Percentiles rank a stretch among this genome's conserved stretches.
phyloP scores from a whole-genome alignment of 2,888 invertebrate species.

The Helobdella robusta region DNA sequence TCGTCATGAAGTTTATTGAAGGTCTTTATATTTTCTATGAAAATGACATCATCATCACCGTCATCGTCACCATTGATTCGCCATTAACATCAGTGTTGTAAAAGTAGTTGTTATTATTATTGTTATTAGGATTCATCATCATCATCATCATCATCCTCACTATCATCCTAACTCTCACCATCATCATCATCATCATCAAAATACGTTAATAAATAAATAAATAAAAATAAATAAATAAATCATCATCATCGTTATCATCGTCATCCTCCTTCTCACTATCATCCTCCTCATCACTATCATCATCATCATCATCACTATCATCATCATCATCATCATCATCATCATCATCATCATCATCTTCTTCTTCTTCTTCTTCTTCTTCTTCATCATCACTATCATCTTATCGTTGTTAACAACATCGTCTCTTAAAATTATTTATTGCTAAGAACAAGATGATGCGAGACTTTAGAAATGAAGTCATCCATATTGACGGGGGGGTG shows the following conservation, averaged over 20 bases:
- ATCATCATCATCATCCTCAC: constrained; percentile 10
- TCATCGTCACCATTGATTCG: constrained; percentile 22
- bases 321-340: constrained; percentile 13
- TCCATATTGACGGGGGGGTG: too few species aligned
- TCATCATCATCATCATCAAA: neutral
- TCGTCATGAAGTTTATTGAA: too few species aligned
- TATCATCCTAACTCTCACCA: neutral
- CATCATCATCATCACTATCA: constrained; percentile 18
- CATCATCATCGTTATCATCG: constrained; percentile 15
- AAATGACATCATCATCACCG: constrained; percentile 28
- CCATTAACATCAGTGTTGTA: constrained; percentile 27
- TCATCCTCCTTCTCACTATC: constrained; percentile 10
- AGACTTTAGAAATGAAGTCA: too few species aligned
- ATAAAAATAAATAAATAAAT: neutral
- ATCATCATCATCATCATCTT: constrained; percentile 3
- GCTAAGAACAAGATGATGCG: too few species aligned
- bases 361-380: neutral
- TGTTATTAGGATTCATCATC: constrained; percentile 26
- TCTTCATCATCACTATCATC: neutral
- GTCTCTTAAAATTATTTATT: too few species aligned
- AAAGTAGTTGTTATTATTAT: constrained; percentile 26
- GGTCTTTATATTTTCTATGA: too few species aligned
- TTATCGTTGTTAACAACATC: neutral
- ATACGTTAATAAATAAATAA: neutral
- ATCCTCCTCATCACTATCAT: constrained; percentile 16